phyloP scores from a whole-genome alignment of 2,797 vertebrate genomes.

The Florisuga fusca region DNA sequence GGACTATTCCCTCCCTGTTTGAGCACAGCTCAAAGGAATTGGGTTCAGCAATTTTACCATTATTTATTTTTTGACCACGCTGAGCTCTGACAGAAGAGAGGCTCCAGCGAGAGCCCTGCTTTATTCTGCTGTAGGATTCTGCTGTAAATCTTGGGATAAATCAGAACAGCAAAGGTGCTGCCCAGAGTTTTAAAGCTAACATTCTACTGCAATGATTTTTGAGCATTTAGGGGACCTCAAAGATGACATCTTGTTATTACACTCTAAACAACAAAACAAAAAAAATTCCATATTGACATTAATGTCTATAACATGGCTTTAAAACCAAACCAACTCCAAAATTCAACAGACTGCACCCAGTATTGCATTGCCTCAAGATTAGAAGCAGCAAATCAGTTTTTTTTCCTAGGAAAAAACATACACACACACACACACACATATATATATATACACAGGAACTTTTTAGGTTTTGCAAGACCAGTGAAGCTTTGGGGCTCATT shows the following conservation, averaged over 20 bases:
- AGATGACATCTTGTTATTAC: slow-evolving; percentile 15
- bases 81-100: slow-evolving; percentile 23
- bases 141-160: background rate
- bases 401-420: background rate
- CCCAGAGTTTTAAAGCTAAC: background rate
- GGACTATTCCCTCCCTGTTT: background rate
- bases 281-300: slow-evolving; percentile 18
- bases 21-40: background rate
- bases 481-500: background rate
- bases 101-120: background rate
- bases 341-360: slow-evolving; percentile 20
- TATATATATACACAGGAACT: background rate
- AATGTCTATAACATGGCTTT: slow-evolving; percentile 43
- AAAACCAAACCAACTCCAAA: slow-evolving; percentile 42
- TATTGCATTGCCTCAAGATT: slow-evolving; percentile 40
- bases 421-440: too few species aligned
- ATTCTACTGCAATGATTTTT: background rate
- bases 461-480: background rate
- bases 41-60: background rate
- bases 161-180: background rate
- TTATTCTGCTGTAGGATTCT: slow-evolving; percentile 10
- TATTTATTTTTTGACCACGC: slow-evolving; percentile 29
- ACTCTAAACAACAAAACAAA: background rate
- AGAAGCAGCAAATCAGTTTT: slow-evolving; percentile 24
- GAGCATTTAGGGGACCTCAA: slow-evolving; percentile 21